Evolutionary conservation across 2,888 invertebrate genomes (phyloP).

Genomic region (Sepioteuthis lessoniana): DNA sequence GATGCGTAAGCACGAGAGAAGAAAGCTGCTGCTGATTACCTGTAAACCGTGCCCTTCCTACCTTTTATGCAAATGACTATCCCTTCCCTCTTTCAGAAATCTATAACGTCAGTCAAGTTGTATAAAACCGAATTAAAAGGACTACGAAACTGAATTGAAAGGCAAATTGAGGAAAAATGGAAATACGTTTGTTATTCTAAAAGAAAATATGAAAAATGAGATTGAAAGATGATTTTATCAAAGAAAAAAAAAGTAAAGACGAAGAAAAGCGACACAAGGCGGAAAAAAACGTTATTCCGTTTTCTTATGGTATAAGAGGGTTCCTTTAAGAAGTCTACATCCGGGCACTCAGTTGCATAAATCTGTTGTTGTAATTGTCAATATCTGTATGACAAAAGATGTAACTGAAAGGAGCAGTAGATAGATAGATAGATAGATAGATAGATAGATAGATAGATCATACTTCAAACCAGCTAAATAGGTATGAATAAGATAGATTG

Average conservation of each 20-base stretch:
- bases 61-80: neutral
- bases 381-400: neutral
- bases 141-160: neutral
- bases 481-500: too few relatives aligned
- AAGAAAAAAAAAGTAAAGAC: neutral
- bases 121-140: neutral
- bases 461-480: too few relatives aligned
- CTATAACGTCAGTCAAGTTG: neutral
- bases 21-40: neutral
- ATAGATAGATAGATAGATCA: too few relatives aligned
- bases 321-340: neutral
- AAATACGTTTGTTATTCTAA: constrained; percentile 1
- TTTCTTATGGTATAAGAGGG: neutral
- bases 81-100: neutral
- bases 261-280: too few relatives aligned
- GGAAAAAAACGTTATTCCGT: neutral
- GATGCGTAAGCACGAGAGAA: neutral
- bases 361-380: neutral
- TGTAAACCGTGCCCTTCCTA: neutral
- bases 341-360: neutral
- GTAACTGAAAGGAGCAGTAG: neutral
- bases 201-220: neutral
- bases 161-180: neutral
- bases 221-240: neutral
- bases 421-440: too few relatives aligned